Evolutionary conservation across 2,113 vertebrate species (phyloP), one percentile per base, ranked within the genome.

Genomic region (Syrrhaptes paradoxus): DNA sequence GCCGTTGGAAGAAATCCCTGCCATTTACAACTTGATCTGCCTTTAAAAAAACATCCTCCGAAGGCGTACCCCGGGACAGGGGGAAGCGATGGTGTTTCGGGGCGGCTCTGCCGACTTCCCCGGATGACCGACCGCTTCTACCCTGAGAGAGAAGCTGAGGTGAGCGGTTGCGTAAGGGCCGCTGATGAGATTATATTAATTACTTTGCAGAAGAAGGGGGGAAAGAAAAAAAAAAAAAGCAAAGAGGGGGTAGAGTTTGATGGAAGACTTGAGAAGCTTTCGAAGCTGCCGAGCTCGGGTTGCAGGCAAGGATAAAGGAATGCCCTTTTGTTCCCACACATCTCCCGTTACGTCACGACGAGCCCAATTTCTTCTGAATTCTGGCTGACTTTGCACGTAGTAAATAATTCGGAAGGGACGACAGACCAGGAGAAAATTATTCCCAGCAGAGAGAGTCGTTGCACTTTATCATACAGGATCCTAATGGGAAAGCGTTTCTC

Each of bases 271-370:
- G 85, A 92, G 96, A 76, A 93, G 92, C 88, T 97, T 97, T 97
- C 93, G 97, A 96, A 98, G 96, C 90, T 11, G 25, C 93, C 29
- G 62, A 97, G 97, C 97, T 98, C 96, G 51, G 88, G 95, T 97
- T 97, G 97, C 98, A 97, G 32, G 67, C 90, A 36, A 90, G 95
- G 90, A 97, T 96, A 97, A 98, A 98, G 97, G 97, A 98, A 97
- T 94, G 95, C 85, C 96, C 94, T 91, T 96, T 96, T 28, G 86
- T 98, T 98, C 98, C 98, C 98, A 98, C 98, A 98, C 95, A 91
- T 97, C 97, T 98, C 98, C 92, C 52, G 61, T 98, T 98, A 98
- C 97, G 90, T 98, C 98, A 97, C 32, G 62, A 92, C 17, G 63
- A 94, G 87, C 85, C 83, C 45, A 89, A 96, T 97, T 97, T 97